Base-by-base conservation (phyloP, 2,797 vertebrate genomes). In the Macropus fuliginosus region DNA sequence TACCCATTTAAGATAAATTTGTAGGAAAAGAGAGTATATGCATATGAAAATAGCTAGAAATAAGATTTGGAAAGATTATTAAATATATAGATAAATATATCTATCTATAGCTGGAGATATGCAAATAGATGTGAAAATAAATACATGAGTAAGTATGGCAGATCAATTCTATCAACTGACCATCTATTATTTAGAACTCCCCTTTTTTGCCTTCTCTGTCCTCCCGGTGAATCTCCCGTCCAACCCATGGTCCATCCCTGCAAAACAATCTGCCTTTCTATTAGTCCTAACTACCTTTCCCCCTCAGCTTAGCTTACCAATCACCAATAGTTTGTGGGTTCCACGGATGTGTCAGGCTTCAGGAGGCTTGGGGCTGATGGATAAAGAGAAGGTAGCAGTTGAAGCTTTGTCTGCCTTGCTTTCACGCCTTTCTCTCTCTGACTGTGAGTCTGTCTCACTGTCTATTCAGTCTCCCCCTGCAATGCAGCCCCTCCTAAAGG, bases 401-500 rank as follows among this genome's bases (percentile, higher is more conserved):
- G 91, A 59, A 89, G 92, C 29, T 94, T 56, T 4, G 91, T 55
- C 95, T 28, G 97, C 93, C 96, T 94, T 5, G 97, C 98, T 98
- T 98, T 97, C 95, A 91, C 93, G 74, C 40, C 74, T 87, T n/a
- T 87, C 66, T 46, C 66, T 98, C 97, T 98, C 98, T 97, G 28
- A 57, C 54, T 16, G 31, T 4, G 28, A 54, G 54, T 54, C 96
- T 96, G 93, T 21, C 92, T 34, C 57, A 24, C 55, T 10, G 93
- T 57, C 87, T 12, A 95, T 93, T 55, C 95, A 5, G 95, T 62
- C 97, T 98, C 96, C 98, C 97, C 96, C 98, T 97, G 98, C 98
- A 98, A 98, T 98, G 98, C 98, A 98, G 98, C 99, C 98, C 98
- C 99, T 98, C 98, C 98, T 94, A 94, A 94, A 90, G 13, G 54